Evolutionary conservation across 2,888 invertebrate species (phyloP), one percentile per base, ranked within the genome.

Genomic region (Polia nebulosa): DNA sequence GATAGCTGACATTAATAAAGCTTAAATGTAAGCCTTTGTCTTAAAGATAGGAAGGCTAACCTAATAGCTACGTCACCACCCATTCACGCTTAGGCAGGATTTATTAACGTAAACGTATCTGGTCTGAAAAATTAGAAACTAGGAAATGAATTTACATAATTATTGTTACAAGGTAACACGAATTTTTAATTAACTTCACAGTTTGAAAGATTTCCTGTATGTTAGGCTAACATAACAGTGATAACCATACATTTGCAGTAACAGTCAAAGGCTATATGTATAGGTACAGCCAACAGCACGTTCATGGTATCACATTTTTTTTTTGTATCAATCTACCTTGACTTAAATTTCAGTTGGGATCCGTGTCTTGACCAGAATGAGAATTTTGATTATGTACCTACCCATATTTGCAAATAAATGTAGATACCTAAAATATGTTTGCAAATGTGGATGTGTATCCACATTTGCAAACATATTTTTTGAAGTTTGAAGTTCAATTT

Each of bases 111-210:
- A n/a, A 49, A 22, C 1, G n/a, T 53, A 27, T 11, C 22, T 66
- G 36, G 3, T n/a, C 20, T 27, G 9, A 49, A 65, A 57, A 32
- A 32, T 32, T 39, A 11, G n/a, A 34, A 53, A 49, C 27, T 51
- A 79, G 67, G 58, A 80, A 80, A 45, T 51, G 15, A 29, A 59
- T 55, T 44, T 41, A 15, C 13, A 17, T 55, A 55, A 27, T 45
- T 51, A 34, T 9, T 55, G 11, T 73, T 34, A 5, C 80, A 64
- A 79, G 65, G 75, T 34, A 17, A n/a, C 9, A 56, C 7, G n/a
- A 49, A 15, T 47, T 36, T 22, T 22, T 77, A 22, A 72, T 36
- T 60, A 36, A 15, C 17, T 55, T 1, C 34, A 36, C 36, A 34
- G 11, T 34, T 55, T 49, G 2, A 39, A 49, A 49, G 20, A 44